A percentile compares a stretch with the other conserved stretches of the same genome.
phyloP scores from a whole-genome alignment of 2,888 invertebrate species.

The Drosophila koepferae region DNA sequence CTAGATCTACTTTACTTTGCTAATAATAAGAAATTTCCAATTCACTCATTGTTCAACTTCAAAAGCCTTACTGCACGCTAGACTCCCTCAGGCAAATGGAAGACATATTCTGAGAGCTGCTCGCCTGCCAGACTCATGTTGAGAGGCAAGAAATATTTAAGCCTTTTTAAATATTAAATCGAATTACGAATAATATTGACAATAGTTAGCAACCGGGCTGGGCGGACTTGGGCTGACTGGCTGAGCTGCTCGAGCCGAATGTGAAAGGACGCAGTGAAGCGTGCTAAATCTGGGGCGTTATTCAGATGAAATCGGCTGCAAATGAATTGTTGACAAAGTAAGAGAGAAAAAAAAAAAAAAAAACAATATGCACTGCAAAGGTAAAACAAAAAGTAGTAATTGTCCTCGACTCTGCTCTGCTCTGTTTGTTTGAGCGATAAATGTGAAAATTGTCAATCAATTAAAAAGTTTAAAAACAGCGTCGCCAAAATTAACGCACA shows the following conservation, averaged over 20 bases:
- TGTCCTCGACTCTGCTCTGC: slow-evolving; percentile 37
- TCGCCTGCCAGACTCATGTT: slow-evolving; percentile 3
- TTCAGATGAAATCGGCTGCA: slow-evolving; percentile 52
- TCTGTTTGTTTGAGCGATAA: slow-evolving; percentile 35
- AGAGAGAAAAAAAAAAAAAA: slow-evolving; percentile 4
- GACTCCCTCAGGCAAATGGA: neutral
- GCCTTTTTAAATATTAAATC: slow-evolving; percentile 33
- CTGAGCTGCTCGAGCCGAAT: neutral
- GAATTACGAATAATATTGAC: slow-evolving; percentile 29
- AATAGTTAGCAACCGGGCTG: slow-evolving; percentile 1
- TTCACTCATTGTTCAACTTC: neutral
- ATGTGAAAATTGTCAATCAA: slow-evolving; percentile 68
- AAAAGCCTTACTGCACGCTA: neutral
- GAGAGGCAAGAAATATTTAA: slow-evolving; percentile 21
- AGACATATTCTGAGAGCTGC: neutral
- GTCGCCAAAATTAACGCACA: slow-evolving; percentile 71
- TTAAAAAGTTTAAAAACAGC: slow-evolving; percentile 74
- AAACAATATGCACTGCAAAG: slow-evolving; percentile 29
- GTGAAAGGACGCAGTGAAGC: slow-evolving; percentile 41
- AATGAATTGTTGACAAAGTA: slow-evolving; percentile 23
- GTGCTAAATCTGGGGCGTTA: slow-evolving; percentile 52
- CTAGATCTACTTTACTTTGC: too few species aligned
- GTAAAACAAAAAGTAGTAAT: slow-evolving; percentile 45
- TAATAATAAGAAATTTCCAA: neutral
- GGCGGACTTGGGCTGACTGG: neutral